Evolutionary conservation across 2,888 invertebrate genomes (phyloP).

Genomic region (Apamea crenata): DNA sequence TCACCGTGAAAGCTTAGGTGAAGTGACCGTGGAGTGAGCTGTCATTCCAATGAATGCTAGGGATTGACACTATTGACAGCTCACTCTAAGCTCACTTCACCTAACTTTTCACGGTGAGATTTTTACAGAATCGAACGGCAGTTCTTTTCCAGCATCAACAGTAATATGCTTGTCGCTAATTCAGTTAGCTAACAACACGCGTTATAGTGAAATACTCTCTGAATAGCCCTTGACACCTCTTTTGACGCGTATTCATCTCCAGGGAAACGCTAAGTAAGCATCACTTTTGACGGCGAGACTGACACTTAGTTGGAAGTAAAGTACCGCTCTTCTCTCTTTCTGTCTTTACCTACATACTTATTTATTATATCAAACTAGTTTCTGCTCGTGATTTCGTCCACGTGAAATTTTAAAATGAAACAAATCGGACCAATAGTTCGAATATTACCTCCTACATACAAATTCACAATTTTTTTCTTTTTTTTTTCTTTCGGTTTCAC

Average conservation of each 20-base stretch:
- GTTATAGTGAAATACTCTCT: conserved; percentile 4
- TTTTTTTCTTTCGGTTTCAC: too few species aligned
- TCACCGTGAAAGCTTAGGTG: too few species aligned
- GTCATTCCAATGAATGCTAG: too few species aligned
- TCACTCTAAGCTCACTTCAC: too few species aligned
- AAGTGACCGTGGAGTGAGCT: too few species aligned
- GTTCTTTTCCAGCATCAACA: not conserved
- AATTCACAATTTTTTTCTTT: too few species aligned
- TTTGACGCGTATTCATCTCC: conserved; percentile 17
- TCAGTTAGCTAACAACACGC: not conserved
- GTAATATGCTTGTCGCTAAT: not conserved
- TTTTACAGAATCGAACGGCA: too few species aligned
- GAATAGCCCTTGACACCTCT: conserved; percentile 11
- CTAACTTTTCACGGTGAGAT: too few species aligned
- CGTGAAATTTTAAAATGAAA: too few species aligned
- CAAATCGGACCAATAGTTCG: too few species aligned
- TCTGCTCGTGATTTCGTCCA: not conserved
- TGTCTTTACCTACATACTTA: not conserved
- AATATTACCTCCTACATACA: too few species aligned
- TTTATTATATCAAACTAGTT: not conserved
- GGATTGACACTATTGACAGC: too few species aligned
- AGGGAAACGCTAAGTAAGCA: conserved; percentile 17
- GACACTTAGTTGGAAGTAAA: conserved; percentile 1
- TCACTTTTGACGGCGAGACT: conserved; percentile 6
- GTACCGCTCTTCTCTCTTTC: not conserved